Conservation (phyloP, 2,888 invertebrate species). For the Ferrisia virgata region DNA sequence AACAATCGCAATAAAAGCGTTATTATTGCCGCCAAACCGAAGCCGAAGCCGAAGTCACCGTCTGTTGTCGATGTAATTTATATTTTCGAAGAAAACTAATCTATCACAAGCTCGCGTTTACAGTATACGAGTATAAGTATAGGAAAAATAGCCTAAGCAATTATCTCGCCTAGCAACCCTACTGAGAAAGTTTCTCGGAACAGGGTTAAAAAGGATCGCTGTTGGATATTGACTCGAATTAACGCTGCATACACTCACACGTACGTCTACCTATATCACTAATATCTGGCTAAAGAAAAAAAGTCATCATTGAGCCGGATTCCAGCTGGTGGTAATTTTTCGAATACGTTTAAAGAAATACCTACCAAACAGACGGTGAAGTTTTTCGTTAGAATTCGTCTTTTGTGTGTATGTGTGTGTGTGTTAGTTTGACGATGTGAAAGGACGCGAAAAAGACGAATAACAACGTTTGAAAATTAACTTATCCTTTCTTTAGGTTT, state of each 20-base stretch:
- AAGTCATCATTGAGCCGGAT: conserved; percentile 21
- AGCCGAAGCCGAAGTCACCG: not conserved
- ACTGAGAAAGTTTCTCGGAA: not conserved
- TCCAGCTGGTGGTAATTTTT: not conserved
- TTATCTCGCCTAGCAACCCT: conserved; percentile 9
- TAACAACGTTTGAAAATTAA: no score
- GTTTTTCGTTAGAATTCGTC: no score
- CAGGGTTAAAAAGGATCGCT: conserved; percentile 17
- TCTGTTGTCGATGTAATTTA: not conserved
- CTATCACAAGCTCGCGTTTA: not conserved
- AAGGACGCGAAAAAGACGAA: no score
- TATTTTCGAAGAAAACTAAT: not conserved
- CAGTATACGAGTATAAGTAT: no score
- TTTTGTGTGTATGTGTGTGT: no score
- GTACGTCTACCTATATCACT: not conserved
- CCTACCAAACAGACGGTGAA: no score
- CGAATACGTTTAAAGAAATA: not conserved
- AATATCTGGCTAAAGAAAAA: not conserved
- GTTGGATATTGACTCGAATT: conserved; percentile 19
- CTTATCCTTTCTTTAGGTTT: no score
- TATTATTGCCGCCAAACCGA: not conserved
- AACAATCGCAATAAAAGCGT: no score
- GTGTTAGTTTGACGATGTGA: no score
- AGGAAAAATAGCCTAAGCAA: not conserved
- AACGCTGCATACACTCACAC: not conserved